These are phyloP conservation scores for Pyrgus malvae DNA, from an alignment of 2,888 invertebrate species.

Conservation along the genomic window DNA sequence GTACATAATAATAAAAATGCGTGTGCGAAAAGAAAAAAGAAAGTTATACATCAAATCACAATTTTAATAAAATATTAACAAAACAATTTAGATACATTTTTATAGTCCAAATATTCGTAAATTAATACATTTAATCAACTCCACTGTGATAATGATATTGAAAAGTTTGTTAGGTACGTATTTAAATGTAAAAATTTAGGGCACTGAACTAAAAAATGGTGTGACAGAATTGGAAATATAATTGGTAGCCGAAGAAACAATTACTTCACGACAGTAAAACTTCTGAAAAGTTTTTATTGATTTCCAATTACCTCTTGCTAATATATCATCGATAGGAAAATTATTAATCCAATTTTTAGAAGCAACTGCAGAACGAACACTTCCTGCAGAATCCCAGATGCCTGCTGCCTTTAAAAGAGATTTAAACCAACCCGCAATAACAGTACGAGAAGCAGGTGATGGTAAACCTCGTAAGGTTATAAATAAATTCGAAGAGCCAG, in stretches of 20 bases:
- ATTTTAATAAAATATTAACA: too few relatives aligned
- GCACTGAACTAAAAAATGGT: background rate
- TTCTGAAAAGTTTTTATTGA: background rate
- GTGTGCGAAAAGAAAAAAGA: too few relatives aligned
- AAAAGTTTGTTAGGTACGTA: background rate
- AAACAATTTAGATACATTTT: too few relatives aligned
- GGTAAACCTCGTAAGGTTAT: background rate
- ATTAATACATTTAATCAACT: too few relatives aligned
- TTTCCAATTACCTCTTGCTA: constrained; percentile 5
- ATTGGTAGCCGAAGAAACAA: too few relatives aligned
- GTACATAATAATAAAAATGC: too few relatives aligned
- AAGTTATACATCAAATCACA: too few relatives aligned
- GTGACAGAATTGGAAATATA: background rate
- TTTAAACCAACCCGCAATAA: constrained; percentile 7
- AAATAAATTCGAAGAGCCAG: constrained; percentile 2
- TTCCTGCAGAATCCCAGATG: background rate
- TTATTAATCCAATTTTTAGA: constrained; percentile 4
- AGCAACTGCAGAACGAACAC: background rate
- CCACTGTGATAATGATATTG: constrained; percentile 10
- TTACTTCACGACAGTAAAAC: constrained; percentile 3
- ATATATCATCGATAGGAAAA: background rate
- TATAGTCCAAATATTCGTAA: too few relatives aligned
- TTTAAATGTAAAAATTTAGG: background rate
- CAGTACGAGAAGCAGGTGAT: constrained; percentile 4
- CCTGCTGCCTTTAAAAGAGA: background rate